Evolutionary conservation across 1,140 invertebrate species (phyloP), one percentile per base, ranked within the genome.

Genomic region (Papilio aristodemus): DNA sequence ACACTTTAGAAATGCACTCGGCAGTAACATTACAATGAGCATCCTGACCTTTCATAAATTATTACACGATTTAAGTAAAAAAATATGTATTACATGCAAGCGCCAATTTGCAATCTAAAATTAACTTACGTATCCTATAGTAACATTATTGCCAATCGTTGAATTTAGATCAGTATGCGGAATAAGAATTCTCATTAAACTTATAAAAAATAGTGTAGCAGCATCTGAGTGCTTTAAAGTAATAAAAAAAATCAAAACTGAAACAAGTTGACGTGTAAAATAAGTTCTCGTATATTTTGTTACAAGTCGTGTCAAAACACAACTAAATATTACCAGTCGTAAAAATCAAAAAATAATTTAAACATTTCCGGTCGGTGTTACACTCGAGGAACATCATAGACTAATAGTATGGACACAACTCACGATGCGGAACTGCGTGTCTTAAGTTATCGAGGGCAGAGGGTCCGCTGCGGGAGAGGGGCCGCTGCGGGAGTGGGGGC

Each of bases 21-120:
- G 83, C 84, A 90, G 81, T 86, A 70, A 43, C 71, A 79, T 85
- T 85, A 90, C 87, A 90, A 90, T 89, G 88, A 90, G 88, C 85
- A 89, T 87, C 85, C 86, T 88, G 87, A 86, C 83, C 67, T 69
- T 63, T 67, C 75, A 67, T 19, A 75, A 73, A 76, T 72, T 32
- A 75, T 62, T 60, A 68, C 27, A 46, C 70, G 68, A 41, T 71
- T 69, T 57, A 58, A 54, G 46, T 32, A 39, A 62, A 62, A 62
- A 38, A 59, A 32, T 32, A 32, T 32, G 27, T 32, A 37, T 36
- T 4, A 32, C 17, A 37, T 14, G 19, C 17, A 39, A 19, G 39
- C 22, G 38, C 38, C 60, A 64, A 32, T 41, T 64, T 19, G 38
- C 38, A 19, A 64, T 41, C 39, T 64, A 41, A 64, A 41, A 25